Base-by-base conservation (phyloP, 2,113 vertebrate species). In the Lethenteron reissneri region DNA sequence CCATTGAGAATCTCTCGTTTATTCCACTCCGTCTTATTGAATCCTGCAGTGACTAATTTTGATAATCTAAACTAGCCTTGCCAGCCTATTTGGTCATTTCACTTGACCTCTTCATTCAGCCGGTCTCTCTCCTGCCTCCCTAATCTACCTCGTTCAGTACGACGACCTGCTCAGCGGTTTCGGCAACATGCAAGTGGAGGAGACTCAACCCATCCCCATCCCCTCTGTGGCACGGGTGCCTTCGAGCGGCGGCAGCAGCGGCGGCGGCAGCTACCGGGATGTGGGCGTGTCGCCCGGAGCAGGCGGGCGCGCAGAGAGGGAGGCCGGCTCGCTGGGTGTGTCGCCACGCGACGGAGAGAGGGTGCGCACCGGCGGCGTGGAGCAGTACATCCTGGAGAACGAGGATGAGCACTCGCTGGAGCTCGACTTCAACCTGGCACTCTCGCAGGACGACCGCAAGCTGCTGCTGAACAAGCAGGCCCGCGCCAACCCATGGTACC, bases 111-210 rank as follows among this genome's bases (percentile, higher is more conserved):
- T 41, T 56, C 10, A 60, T 12, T 15, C 19, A 8, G 12, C n/a
- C 25, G 21, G 11, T 19, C 58, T 9, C 41, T 41, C 74, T n/a
- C 41, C 4, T 8, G 73, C 57, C 73, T 11, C 57, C n/a, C 59
- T 15, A 12, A 3, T 56, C 10, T 58, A 56, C 11, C 58, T 75
- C 58, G 70, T 73, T 41, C 74, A 99, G 94, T 99, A 99, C 7
- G 94, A 99, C 78, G 95, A 96, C 80, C 94, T 99, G 75, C 83
- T 99, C 80, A 99, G 94, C 82, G 92, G 96, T 79, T 99, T 99
- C 78, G 95, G 91, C 81, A 90, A 87, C 78, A 91, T 99, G 90
- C 91, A 97, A 80, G 88, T 99, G 79, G 88, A 87, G 41, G 83
- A 85, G 13, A 89, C 90, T 10, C 2, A 85, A 84, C 73, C 87